phyloP scores from a whole-genome alignment of 2,888 invertebrate species.

The Papilio demoleus region DNA sequence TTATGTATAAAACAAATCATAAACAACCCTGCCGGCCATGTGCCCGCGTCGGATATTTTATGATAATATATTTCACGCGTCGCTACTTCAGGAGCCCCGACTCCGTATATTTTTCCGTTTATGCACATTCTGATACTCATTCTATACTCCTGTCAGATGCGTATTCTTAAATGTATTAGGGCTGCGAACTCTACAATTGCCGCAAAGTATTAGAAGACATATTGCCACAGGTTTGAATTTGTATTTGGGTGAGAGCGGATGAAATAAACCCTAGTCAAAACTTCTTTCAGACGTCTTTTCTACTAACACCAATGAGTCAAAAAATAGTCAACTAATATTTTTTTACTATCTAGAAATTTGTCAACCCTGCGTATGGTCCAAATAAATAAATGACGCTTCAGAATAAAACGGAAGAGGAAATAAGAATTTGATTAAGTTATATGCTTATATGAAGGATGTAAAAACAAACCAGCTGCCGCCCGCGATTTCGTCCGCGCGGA shows the following conservation, averaged over 20 bases:
- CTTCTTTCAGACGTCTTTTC: no score
- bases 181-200: not conserved
- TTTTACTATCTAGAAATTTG: not conserved
- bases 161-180: constrained; percentile 22
- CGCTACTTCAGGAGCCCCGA: constrained; percentile 62
- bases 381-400: constrained; percentile 17
- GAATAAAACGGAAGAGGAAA: constrained; percentile 11
- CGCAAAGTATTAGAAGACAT: not conserved
- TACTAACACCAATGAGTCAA: no score
- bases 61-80: constrained; percentile 71
- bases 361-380: not conserved
- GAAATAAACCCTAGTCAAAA: no score
- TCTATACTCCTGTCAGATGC: constrained; percentile 29
- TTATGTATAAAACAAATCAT: constrained; percentile 29
- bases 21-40: constrained; percentile 58
- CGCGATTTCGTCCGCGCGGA: no score
- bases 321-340: no score
- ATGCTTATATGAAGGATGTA: not conserved
- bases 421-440: not conserved
- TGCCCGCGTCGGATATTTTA: constrained; percentile 67
- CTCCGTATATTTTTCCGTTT: constrained; percentile 57
- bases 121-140: constrained; percentile 47
- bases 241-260: no score
- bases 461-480: no score
- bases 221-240: no score